A percentile compares a stretch with the other conserved stretches of the same genome.
Conservation (phyloP, 2,113 vertebrate species). For the Salvelinus sp. region DNA sequence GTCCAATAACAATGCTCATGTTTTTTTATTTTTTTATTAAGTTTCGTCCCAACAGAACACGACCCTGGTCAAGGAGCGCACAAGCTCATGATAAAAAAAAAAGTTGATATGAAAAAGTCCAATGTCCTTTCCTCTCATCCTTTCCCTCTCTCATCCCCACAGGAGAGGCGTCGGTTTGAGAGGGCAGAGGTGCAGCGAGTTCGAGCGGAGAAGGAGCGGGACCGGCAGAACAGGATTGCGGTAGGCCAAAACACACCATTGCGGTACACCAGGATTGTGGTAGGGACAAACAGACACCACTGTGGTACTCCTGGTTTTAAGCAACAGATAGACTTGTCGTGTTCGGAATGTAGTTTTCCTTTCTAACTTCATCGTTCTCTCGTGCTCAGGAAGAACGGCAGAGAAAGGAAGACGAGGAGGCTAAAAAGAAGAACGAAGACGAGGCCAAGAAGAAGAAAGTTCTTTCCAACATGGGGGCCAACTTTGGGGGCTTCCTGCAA, state of each 20-base stretch:
- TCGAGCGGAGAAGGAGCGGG: constrained; percentile 90
- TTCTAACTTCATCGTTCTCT: neutral
- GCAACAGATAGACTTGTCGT: neutral
- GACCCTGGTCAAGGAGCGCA: no score
- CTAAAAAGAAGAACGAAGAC: constrained; percentile 88
- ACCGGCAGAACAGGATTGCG: constrained; percentile 87
- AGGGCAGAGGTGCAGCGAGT: constrained; percentile 92
- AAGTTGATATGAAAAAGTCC: no score
- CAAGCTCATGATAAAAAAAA: no score
- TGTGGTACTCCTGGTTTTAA: no score
- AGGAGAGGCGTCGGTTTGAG: constrained; percentile 91
- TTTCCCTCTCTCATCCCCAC: constrained; percentile 3
- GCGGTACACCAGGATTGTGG: neutral
- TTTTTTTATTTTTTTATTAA: no score
- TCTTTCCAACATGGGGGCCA: constrained; percentile 91
- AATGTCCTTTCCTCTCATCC: neutral
- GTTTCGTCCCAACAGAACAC: no score
- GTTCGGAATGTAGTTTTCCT: neutral
- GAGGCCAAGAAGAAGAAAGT: constrained; percentile 98
- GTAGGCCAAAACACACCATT: constrained; percentile 55
- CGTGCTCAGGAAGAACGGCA: constrained; percentile 88
- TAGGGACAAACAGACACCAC: no score
- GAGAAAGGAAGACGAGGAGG: constrained; percentile 93
- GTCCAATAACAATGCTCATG: no score
- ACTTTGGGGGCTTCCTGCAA: constrained; percentile 92